phyloP scores from a whole-genome alignment of 2,888 invertebrate genomes.

The Mycalesis mineus region DNA sequence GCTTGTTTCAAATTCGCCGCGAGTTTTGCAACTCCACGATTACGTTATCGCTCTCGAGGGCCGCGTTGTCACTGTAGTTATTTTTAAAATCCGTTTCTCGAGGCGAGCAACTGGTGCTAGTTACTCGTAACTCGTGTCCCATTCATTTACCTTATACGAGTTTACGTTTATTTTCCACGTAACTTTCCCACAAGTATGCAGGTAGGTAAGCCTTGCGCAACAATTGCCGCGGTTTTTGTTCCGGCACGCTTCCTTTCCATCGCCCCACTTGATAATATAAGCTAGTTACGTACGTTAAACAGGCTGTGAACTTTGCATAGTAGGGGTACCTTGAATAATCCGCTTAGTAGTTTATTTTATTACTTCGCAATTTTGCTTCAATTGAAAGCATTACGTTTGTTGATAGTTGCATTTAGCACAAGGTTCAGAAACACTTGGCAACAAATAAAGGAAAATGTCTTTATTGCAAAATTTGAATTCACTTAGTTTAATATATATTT shows the following conservation, averaged over 20 bases:
- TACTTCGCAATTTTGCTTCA: background rate
- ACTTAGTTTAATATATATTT: too few species aligned
- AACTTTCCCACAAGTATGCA: constrained; percentile 67
- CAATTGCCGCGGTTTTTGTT: constrained; percentile 65
- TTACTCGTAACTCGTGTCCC: constrained; percentile 47
- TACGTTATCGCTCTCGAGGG: constrained; percentile 69
- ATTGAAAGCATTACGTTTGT: background rate
- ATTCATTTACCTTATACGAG: constrained; percentile 42
- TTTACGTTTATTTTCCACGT: constrained; percentile 60
- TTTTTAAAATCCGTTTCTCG: constrained; percentile 60
- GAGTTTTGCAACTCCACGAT: constrained; percentile 67
- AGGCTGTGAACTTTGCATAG: constrained; percentile 14
- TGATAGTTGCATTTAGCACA: constrained; percentile 12
- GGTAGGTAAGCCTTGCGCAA: constrained; percentile 59
- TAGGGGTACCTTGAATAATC: constrained; percentile 11
- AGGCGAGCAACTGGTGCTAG: constrained; percentile 50
- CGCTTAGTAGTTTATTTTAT: constrained; percentile 10
- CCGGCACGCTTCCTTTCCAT: constrained; percentile 65
- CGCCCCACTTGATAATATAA: constrained; percentile 31
- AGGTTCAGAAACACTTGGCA: background rate
- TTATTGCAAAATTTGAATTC: background rate
- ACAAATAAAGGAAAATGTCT: background rate
- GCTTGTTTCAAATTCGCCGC: constrained; percentile 62
- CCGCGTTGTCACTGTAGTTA: constrained; percentile 71
- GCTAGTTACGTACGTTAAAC: constrained; percentile 19